Conservation (phyloP, 2,797 vertebrate genomes). For the Podarcis lilfordi region DNA sequence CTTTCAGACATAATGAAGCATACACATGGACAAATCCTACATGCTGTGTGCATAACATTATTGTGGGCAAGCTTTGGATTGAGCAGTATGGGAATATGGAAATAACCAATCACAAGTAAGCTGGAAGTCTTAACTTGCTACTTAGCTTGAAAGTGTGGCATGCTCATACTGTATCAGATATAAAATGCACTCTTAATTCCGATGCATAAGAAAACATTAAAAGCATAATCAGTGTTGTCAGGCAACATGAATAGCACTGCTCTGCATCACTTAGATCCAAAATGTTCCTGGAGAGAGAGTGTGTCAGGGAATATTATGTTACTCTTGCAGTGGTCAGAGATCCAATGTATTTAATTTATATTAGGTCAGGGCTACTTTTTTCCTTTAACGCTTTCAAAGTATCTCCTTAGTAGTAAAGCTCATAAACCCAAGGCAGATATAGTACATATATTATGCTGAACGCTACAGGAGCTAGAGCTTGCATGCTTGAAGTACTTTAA, state of each 20-base stretch:
- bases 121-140: conserved; percentile 4
- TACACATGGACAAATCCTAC: conserved; percentile 99
- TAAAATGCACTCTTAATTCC: not conserved
- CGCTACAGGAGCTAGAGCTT: not conserved
- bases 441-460: not conserved
- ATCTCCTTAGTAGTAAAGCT: not conserved
- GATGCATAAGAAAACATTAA: not conserved
- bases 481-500: not conserved
- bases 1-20: conserved; percentile 89
- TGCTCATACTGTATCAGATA: not conserved
- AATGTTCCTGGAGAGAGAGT: not conserved
- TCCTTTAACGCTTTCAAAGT: not conserved
- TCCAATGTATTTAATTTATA: not conserved
- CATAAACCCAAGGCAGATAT: not conserved
- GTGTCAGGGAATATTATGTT: not conserved
- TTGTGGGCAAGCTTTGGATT: conserved; percentile 98
- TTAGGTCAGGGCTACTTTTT: not conserved
- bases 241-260: not conserved
- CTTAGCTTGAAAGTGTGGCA: not conserved
- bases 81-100: conserved; percentile 97
- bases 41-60: conserved; percentile 97
- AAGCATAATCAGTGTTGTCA: not conserved
- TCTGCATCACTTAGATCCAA: not conserved
- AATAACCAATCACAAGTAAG: conserved; percentile 97
- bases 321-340: not conserved